These are phyloP conservation scores for Malurus alboscapulatus DNA, from an alignment of 2,113 vertebrate species.

Conservation along the genomic window DNA sequence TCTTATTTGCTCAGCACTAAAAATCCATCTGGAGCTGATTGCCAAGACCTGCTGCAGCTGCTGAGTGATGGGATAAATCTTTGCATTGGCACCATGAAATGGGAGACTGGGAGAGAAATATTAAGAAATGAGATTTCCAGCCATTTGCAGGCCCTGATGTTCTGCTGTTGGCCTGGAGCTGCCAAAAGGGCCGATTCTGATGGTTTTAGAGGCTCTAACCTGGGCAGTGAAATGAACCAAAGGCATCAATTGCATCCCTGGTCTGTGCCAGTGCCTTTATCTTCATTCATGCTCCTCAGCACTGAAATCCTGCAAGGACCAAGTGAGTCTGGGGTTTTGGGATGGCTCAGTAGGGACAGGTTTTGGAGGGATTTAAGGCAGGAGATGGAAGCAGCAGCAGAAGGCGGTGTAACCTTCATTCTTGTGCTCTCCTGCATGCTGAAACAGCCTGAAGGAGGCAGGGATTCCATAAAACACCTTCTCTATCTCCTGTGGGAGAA, in stretches of 20 bases:
- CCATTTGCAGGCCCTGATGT: background rate
- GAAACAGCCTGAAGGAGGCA: background rate
- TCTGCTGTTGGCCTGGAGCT: background rate
- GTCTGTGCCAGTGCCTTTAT: background rate
- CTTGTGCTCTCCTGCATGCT: background rate
- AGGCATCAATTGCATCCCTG: background rate
- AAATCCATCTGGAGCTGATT: background rate
- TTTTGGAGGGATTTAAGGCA: background rate
- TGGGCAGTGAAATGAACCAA: background rate
- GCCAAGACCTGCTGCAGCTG: background rate
- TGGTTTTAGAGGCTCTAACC: background rate
- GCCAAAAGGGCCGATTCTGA: background rate
- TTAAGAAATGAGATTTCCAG: background rate
- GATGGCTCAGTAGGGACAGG: background rate
- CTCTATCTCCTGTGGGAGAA: too few relatives aligned
- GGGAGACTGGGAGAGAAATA: background rate
- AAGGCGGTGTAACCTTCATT: background rate
- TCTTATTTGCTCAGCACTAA: background rate
- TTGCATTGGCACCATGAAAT: background rate
- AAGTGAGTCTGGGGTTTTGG: background rate
- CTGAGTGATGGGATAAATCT: background rate
- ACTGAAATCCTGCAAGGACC: background rate
- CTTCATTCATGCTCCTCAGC: background rate
- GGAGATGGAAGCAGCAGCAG: background rate
- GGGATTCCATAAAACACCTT: background rate